Evolutionary conservation across 2,113 vertebrate genomes (phyloP), one percentile per base, ranked within the genome.

Genomic region (Cephalopholis sonnerati): DNA sequence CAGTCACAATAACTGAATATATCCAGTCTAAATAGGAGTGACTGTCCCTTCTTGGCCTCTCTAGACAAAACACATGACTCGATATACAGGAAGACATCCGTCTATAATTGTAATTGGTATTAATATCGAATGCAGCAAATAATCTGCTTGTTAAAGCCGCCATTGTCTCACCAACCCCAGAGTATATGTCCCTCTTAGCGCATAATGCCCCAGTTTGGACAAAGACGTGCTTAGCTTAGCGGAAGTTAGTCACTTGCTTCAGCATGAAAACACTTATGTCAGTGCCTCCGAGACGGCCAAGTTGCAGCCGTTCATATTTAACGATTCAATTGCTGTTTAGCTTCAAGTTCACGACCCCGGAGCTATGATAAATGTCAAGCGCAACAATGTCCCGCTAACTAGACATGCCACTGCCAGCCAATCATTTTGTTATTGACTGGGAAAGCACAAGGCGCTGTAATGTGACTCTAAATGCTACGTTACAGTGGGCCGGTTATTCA

Each of bases 361-460:
- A 93, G 93, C 93, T 71, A 91, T 86, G 90, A 93, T 94, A 94
- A 95, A 95, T 94, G 94, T 94, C 95, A 95, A 90, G 78, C 69
- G 58, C 84, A 66, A 92, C 85, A 87, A 88, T 82, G 75, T 93
- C 78, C 84, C 22, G 48, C 90, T 94, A 95, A 93, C 89, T 87
- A 92, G 92, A 89, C 85, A 59, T 79, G 84, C 84, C 89, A 80
- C 87, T 81, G 92, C 92, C 91, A 91, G 72, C 80, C 93, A 87
- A 91, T 91, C 91, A 85, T 92, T 82, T 88, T 41, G 66, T 92
- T 91, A 93, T 91, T 91, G 93, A 94, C 90, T 78, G 74, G 65
- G 74, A 79, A 88, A 80, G 87, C 88, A 79, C 74, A 85, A 50
- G 79, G 77, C 66, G 15, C 79, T 80, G 87, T 90, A 93, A 93